These are phyloP conservation scores for Platysteira castanea DNA, from an alignment of 2,113 vertebrate genomes.

Conservation along the genomic window DNA sequence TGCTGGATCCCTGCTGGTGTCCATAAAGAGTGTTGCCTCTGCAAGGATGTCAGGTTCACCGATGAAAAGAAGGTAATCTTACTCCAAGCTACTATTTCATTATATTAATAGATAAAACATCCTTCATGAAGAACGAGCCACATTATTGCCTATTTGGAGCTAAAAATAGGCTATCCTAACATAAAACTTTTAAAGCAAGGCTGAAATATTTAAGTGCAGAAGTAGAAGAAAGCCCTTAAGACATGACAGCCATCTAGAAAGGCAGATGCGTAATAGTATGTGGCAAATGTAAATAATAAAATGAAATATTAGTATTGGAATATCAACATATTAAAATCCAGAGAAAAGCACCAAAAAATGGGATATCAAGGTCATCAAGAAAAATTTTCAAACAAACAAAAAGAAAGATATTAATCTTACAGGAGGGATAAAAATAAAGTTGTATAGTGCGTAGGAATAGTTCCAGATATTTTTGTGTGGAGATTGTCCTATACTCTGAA, in stretches of 20 bases:
- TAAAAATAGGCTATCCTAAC: conserved; percentile 3
- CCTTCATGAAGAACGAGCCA: conserved; percentile 6
- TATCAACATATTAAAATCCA: neutral
- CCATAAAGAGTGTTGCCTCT: neutral
- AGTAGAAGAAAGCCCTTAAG: neutral
- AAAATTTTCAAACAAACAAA: neutral
- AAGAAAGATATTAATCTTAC: neutral
- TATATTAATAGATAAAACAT: conserved; percentile 9
- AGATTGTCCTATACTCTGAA: neutral
- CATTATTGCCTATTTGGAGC: conserved; percentile 37
- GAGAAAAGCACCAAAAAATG: neutral
- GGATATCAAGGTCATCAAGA: neutral
- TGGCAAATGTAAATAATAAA: neutral
- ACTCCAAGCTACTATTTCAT: neutral
- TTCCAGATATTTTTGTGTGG: neutral
- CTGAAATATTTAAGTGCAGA: neutral
- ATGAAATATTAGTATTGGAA: neutral
- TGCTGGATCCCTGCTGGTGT: neutral
- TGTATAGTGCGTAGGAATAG: neutral
- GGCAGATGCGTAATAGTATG: neutral
- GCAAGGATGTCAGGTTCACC: neutral
- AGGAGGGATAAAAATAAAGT: neutral
- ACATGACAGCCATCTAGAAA: neutral
- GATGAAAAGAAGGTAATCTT: neutral
- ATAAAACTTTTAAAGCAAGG: conserved; percentile 18